Conservation (phyloP, 2,113 vertebrate species). For the Anseranas semipalmata region DNA sequence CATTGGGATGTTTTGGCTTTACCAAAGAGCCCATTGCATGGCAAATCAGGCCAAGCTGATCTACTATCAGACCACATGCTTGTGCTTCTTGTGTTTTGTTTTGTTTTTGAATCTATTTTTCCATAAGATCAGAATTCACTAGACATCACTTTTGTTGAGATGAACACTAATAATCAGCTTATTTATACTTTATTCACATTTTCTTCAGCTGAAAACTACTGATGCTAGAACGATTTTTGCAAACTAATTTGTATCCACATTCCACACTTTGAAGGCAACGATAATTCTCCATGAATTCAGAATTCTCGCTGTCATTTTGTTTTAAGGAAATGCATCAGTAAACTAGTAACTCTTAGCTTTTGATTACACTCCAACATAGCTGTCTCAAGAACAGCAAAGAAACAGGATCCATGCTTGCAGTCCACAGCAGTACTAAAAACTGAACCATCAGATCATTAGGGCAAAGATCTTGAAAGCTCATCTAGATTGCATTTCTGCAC, state of each 20-base stretch:
- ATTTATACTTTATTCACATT: not conserved
- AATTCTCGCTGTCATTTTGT: constrained; percentile 6
- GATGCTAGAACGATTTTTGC: not conserved
- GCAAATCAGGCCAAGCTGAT: not conserved
- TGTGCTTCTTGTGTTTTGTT: not conserved
- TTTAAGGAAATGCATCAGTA: constrained; percentile 22
- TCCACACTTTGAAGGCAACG: constrained; percentile 3
- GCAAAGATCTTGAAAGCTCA: not conserved
- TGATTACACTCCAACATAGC: constrained; percentile 12
- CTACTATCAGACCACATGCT: not conserved
- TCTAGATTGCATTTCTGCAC: not conserved
- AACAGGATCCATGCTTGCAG: not conserved
- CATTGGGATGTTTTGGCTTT: not conserved
- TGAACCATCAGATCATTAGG: not conserved
- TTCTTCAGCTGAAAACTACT: not conserved
- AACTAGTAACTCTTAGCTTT: constrained; percentile 9
- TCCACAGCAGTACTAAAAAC: not conserved
- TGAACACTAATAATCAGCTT: not conserved
- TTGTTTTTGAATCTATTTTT: not conserved
- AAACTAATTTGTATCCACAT: constrained; percentile 38
- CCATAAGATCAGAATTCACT: not conserved
- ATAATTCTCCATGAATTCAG: not conserved
- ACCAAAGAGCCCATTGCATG: not conserved
- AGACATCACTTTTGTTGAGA: not conserved
- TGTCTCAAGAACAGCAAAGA: not conserved